Evolutionary conservation across 1,140 invertebrate genomes (phyloP).

Genomic region (Caenorhabditis tropicalis): DNA sequence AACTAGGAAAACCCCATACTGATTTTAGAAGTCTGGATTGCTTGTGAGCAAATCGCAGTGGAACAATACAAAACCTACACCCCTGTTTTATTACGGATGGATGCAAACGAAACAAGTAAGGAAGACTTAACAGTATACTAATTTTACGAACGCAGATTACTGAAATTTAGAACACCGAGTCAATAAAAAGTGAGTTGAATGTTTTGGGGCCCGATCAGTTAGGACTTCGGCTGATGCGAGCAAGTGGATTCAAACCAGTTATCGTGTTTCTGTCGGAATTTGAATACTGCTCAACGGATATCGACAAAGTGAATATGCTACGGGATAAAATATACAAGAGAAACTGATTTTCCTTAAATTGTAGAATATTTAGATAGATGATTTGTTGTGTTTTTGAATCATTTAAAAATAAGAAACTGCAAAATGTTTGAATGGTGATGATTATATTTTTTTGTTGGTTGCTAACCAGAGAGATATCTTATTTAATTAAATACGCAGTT

Average conservation of each 20-base stretch:
- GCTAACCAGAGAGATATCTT: background rate
- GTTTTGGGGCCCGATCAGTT: constrained; percentile 18
- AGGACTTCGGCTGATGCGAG: constrained; percentile 3
- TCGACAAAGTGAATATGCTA: constrained; percentile 19
- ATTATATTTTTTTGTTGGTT: no score
- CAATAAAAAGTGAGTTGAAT: background rate
- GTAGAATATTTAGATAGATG: background rate
- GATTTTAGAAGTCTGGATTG: background rate
- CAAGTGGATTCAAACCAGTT: background rate
- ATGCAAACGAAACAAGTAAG: constrained; percentile 36
- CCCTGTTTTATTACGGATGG: constrained; percentile 26
- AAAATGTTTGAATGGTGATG: no score
- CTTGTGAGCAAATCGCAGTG: background rate
- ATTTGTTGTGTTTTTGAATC: no score
- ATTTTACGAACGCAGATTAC: background rate
- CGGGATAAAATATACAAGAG: constrained; percentile 10
- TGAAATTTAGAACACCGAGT: background rate
- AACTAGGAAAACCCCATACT: background rate
- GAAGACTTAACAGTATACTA: background rate
- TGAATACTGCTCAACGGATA: background rate
- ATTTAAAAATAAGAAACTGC: no score
- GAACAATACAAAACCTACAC: background rate
- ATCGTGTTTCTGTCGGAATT: constrained; percentile 26
- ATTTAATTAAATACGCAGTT: background rate
- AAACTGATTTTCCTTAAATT: background rate